Conservation (phyloP, 2,888 invertebrate genomes). For the Mayetiola destructor region DNA sequence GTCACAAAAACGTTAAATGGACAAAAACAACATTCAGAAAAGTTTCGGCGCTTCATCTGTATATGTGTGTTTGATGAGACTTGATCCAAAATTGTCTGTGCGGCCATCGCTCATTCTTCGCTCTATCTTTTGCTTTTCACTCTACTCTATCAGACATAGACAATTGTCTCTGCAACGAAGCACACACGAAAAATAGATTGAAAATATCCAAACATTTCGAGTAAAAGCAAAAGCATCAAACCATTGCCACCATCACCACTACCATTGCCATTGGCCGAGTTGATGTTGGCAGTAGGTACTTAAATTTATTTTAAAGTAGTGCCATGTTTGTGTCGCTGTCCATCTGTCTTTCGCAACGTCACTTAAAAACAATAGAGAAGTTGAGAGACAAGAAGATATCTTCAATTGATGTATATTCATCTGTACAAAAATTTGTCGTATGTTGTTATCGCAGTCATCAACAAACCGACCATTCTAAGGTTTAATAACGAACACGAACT, state of each 20-base stretch:
- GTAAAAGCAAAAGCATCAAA: constrained; percentile 2
- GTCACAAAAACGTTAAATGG: neutral
- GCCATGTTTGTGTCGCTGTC: constrained; percentile 18
- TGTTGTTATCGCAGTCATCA: constrained; percentile 12
- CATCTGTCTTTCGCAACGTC: constrained; percentile 20
- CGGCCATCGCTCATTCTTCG: constrained; percentile 9
- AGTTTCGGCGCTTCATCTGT: constrained; percentile 4
- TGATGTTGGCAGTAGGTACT: constrained; percentile 12
- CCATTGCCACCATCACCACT: constrained; percentile 2
- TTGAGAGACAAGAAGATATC: constrained; percentile 20
- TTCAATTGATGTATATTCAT: constrained; percentile 18
- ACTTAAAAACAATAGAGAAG: constrained; percentile 18
- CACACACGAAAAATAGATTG: constrained; percentile 8
- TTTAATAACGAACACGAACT: constrained; percentile 9
- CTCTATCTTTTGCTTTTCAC: neutral
- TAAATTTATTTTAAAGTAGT: constrained; percentile 15
- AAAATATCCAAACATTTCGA: neutral
- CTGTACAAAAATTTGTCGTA: constrained; percentile 10
- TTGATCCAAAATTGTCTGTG: neutral
- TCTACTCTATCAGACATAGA: neutral
- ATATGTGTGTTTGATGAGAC: neutral
- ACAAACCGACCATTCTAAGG: constrained; percentile 7
- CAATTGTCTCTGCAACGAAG: too few relatives aligned
- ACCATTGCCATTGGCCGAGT: neutral
- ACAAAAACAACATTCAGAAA: constrained; percentile 11